These are phyloP conservation scores for Vicugna pacos DNA, from an alignment of 2,113 vertebrate species.

Conservation along the genomic window DNA sequence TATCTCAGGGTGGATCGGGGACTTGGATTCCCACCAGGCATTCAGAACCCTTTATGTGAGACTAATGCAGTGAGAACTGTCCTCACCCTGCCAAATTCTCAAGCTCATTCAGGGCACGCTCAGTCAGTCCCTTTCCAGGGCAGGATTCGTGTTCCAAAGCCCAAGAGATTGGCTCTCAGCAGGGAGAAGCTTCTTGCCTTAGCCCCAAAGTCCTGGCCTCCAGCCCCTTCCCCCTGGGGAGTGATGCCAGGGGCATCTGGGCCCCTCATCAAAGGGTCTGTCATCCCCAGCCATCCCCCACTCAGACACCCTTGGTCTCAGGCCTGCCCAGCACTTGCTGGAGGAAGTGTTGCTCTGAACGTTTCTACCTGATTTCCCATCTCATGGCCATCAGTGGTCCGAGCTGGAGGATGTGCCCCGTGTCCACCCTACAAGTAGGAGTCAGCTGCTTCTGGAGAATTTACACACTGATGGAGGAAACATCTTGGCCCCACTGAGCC, in stretches of 20 bases:
- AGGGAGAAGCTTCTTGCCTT: neutral
- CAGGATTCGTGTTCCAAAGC: neutral
- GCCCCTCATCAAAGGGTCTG: neutral
- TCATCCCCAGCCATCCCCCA: too few relatives aligned
- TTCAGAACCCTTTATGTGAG: neutral
- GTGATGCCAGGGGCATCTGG: neutral
- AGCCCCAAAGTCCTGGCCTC: neutral
- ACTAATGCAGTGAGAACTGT: neutral
- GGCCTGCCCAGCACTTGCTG: neutral
- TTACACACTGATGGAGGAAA: neutral
- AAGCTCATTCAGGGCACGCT: neutral
- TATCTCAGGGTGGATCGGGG: neutral
- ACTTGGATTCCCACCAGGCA: neutral
- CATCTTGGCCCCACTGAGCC: neutral
- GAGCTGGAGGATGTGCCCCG: neutral
- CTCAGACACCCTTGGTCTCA: neutral
- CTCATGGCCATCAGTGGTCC: neutral
- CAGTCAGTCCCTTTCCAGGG: neutral
- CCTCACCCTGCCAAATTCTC: neutral
- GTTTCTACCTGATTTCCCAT: neutral
- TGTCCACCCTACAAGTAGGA: too few relatives aligned
- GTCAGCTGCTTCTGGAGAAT: neutral
- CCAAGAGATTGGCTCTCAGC: neutral
- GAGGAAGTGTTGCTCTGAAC: neutral
- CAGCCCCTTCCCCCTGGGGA: neutral